These are phyloP conservation scores for Petrolisthes cinctipes DNA, from an alignment of 2,888 invertebrate genomes.

Conservation along the genomic window DNA sequence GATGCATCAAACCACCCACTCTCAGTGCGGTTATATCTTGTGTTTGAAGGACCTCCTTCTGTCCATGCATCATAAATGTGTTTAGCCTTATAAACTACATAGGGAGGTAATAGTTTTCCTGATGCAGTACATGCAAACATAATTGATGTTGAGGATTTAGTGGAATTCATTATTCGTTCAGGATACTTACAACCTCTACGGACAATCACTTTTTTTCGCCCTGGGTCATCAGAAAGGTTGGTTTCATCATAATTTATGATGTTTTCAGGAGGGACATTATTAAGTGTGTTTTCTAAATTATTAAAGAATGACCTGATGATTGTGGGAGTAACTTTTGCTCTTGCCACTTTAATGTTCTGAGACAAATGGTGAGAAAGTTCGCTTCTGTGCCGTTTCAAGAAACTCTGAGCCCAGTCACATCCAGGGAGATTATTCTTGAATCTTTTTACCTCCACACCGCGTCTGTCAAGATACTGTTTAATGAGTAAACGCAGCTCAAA, in stretches of 20 bases:
- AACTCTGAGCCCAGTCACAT: not conserved
- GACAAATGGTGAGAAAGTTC: not conserved
- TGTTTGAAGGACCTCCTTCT: too few relatives aligned
- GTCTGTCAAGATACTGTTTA: not conserved
- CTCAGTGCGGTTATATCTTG: too few relatives aligned
- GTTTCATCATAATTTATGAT: not conserved
- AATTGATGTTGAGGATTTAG: too few relatives aligned
- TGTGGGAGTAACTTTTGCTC: not conserved
- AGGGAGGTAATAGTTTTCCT: too few relatives aligned
- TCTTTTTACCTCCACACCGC: not conserved
- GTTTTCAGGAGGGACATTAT: not conserved
- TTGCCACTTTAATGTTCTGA: not conserved
- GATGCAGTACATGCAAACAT: too few relatives aligned
- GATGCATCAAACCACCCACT: too few relatives aligned
- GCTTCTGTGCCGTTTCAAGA: not conserved
- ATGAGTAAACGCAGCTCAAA: not conserved
- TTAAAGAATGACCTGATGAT: not conserved
- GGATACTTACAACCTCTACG: too few relatives aligned
- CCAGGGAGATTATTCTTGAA: not conserved
- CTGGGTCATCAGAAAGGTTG: too few relatives aligned
- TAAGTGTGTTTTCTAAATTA: not conserved
- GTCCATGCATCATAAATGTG: too few relatives aligned
- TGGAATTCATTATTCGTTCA: too few relatives aligned
- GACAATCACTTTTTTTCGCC: too few relatives aligned
- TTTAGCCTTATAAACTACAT: too few relatives aligned